Evolutionary conservation across 2,888 invertebrate genomes (phyloP), one percentile per base, ranked within the genome.

Genomic region (Harpalus rubripes): DNA sequence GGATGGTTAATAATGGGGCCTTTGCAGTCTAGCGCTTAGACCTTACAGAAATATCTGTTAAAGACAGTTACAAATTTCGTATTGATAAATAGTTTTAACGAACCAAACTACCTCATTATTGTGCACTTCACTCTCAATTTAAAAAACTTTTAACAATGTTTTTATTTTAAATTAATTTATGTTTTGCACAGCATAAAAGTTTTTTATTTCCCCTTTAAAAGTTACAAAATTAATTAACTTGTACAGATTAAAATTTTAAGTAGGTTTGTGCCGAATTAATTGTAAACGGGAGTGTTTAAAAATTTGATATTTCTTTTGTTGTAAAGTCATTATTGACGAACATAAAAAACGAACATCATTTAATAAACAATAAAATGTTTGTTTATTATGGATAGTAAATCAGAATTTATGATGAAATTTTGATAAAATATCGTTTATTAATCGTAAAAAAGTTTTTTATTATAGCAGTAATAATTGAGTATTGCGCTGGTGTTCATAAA

Each of bases 91-190:
- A 52, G 44, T 52, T 52, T 52, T 52, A 52, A 32, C 32, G 2
- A 52, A 52, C 2, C 12, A 12, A 52, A 12, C 44, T 52, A 10
- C 12, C 44, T 12, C 44, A 52, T 12, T 52, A 52, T 12, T 12
- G 44, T 52, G 2, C 1, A 10, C 12, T 52, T 12, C 8, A 52
- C 44, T 3, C 10, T 32, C 22, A 63, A 63, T 26, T 26, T 7
- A 68, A 68, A 68, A 68, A 68, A 12, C 32, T 68, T 68, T 39
- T 15, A 68, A 68, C 39, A 68, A 39, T 68, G 68, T 68, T 68
- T 68, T 68, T 68, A 39, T 68, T 68, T 39, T 68, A 68, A 68
- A 68, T 68, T 68, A 68, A 68, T 68, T 68, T 68, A 22, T 63
- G 63, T 63, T 63, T 63, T 63, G 8, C 26, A 39, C 68, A 39